phyloP scores from a whole-genome alignment of 1,140 invertebrate genomes.

The Gryllus bimaculatus region DNA sequence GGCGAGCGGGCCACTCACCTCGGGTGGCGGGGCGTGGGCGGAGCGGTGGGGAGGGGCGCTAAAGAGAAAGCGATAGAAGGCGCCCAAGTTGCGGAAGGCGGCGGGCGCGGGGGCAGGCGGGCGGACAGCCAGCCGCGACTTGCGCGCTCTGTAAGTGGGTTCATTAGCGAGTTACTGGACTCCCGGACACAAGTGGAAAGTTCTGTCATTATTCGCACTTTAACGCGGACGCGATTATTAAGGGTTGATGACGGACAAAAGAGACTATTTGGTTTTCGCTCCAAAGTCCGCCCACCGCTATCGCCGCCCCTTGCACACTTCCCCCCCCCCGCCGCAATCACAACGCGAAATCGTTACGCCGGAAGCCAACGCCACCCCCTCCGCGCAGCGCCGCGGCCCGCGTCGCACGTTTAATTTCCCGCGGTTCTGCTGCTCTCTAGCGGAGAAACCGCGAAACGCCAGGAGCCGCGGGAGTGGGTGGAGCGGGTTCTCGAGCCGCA shows the following conservation, averaged over 20 bases:
- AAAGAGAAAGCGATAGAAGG: neutral
- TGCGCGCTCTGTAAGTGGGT: neutral
- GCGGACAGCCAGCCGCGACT: neutral
- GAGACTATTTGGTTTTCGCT: neutral
- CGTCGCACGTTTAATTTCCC: neutral
- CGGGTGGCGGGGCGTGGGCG: too few relatives aligned
- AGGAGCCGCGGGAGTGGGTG: neutral
- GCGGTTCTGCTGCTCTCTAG: neutral
- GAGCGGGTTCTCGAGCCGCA: too few relatives aligned
- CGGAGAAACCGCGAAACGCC: neutral
- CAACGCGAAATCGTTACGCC: neutral
- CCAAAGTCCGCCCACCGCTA: neutral
- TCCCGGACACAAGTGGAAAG: neutral
- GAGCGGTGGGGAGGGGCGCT: neutral
- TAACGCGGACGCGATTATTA: neutral
- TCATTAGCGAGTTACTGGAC: conserved; percentile 3
- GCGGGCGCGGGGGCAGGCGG: too few relatives aligned
- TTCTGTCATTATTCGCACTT: conserved; percentile 4
- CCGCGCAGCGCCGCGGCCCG: neutral
- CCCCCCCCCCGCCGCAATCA: neutral
- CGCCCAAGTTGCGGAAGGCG: too few relatives aligned
- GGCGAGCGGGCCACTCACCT: neutral
- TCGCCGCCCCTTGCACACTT: neutral
- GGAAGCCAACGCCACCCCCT: neutral
- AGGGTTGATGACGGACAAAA: conserved; percentile 1